Evolutionary conservation across 2,888 invertebrate species (phyloP).

Genomic region (Dynastes grantii): DNA sequence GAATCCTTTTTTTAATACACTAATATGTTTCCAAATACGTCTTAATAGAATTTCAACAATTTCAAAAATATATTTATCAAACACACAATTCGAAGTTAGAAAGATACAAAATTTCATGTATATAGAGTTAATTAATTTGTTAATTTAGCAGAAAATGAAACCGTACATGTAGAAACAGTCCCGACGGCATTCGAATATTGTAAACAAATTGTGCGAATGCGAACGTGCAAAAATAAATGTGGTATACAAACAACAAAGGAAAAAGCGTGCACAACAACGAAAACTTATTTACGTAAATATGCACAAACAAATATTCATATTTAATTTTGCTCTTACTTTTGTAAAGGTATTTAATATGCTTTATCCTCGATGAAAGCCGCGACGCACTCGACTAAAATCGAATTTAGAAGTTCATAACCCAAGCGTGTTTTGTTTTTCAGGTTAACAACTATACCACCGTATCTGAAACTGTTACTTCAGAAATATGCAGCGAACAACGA

Average conservation of each 20-base stretch:
- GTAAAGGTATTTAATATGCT: constrained; percentile 7
- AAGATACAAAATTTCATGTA: no score
- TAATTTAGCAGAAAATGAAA: no score
- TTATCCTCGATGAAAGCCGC: constrained; percentile 33
- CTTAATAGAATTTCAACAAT: no score
- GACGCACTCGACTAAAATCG: constrained; percentile 37
- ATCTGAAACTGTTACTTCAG: constrained; percentile 40
- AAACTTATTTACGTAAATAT: neutral
- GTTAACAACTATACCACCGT: constrained; percentile 39
- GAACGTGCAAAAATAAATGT: neutral
- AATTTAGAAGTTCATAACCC: constrained; percentile 45
- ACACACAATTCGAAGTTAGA: no score
- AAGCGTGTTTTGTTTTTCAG: constrained; percentile 45
- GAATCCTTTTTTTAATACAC: no score
- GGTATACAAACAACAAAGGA: constrained; percentile 1
- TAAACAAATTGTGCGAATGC: constrained; percentile 2
- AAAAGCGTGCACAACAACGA: constrained; percentile 27
- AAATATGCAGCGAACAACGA: constrained; percentile 16
- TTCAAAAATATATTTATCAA: no score
- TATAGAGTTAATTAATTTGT: no score
- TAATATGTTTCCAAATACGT: no score
- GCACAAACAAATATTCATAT: constrained; percentile 31
- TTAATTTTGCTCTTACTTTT: constrained; percentile 32
- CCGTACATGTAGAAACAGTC: neutral
- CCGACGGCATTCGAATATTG: neutral